Percentiles rank a stretch among this genome's conserved stretches.
These are phyloP conservation scores for Xerus rutilus DNA, from an alignment of 2,797 vertebrate genomes.

Conservation along the genomic window DNA sequence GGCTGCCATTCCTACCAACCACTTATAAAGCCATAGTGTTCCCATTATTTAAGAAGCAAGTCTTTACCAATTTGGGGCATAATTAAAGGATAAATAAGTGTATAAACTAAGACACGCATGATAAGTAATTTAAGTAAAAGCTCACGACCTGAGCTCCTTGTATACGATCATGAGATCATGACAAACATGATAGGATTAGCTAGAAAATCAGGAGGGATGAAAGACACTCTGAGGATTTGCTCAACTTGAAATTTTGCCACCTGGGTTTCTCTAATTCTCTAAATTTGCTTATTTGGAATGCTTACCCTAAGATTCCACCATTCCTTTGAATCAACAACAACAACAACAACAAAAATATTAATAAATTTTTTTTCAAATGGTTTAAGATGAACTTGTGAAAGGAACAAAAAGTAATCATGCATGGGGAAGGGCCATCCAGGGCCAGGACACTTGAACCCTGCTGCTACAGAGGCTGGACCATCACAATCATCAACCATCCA, in stretches of 20 bases:
- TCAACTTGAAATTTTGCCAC: neutral
- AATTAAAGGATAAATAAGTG: neutral
- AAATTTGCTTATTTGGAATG: neutral
- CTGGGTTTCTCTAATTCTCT: neutral
- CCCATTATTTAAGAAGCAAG: neutral
- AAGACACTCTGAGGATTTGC: neutral
- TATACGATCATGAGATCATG: neutral
- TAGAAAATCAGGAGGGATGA: neutral
- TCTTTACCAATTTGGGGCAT: neutral
- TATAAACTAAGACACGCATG: neutral
- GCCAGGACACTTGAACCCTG: neutral
- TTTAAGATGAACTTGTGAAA: neutral
- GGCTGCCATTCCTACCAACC: neutral
- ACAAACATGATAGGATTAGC: fast-evolving
- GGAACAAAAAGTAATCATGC: neutral
- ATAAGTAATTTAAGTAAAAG: neutral
- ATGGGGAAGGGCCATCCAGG: no score
- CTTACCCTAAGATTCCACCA: neutral
- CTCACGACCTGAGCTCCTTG: neutral
- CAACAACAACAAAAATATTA: neutral
- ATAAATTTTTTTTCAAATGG: neutral
- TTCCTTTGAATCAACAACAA: neutral
- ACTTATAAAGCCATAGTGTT: neutral
- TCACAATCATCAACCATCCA: no score
- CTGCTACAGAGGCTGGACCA: neutral